Base-by-base conservation (phyloP, 2,113 vertebrate genomes). In the Thalassarche chlororhynchos region DNA sequence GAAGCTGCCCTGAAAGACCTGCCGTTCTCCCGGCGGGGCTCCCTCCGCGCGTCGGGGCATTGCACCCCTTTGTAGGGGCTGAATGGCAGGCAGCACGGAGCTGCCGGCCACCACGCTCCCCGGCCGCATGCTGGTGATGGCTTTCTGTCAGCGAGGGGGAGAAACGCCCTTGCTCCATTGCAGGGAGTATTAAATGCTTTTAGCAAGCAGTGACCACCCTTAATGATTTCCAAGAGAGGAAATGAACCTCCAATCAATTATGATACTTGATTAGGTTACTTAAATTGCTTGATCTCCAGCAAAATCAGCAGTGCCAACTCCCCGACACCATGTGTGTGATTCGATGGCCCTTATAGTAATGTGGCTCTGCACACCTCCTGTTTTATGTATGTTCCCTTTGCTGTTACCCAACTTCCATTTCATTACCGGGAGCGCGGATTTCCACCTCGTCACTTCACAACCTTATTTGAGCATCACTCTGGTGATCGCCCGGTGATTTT, bases 211-310 rank as follows among this genome's bases (percentile, higher is more conserved):
- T 95, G 95, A 95, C 90, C 91, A 97, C 88, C 74, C 84, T 97
- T 96, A 95, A 97, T 93, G 93, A 97, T 97, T 98, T 97, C 96
- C 86, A 97, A 88, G 95, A 97, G 96, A 98, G 97, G 96, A 98
- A 98, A 98, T 97, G 95, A 98, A 97, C 94, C 76, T 98, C 88
- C 94, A 97, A 90, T 98, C 97, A 98, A 98, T 98, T 98, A 96
- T 77, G 89, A 96, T 90, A 96, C 94, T 98, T 97, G 97, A 97
- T 98, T 97, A 98, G 75, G 95, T 95, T 97, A 98, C 84, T 97
- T 96, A 97, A 93, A 96, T 74, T 84, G 89, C 97, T 97, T 88
- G 82, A 96, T 98, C 89, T 96, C 83, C 89, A 96, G 93, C 64
- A 96, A 98, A 98, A 97, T 94, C 96, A 96, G 95, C 93, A 80